A percentile compares a stretch with the other conserved stretches of the same genome.
phyloP scores from a whole-genome alignment of 2,888 invertebrate genomes.

The Adelognathus sp. region DNA sequence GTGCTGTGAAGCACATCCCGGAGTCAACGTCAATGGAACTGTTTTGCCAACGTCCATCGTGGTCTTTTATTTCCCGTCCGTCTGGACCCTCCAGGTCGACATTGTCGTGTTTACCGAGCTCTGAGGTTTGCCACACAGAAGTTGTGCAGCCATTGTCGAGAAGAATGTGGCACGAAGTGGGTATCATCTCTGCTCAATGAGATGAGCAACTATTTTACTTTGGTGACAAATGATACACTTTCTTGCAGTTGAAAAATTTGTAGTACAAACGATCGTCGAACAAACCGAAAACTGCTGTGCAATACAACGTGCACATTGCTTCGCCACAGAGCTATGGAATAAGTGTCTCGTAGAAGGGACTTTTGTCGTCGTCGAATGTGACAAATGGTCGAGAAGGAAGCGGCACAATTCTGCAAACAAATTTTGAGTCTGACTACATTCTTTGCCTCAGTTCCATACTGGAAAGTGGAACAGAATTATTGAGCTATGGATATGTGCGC shows the following conservation, averaged over 20 bases:
- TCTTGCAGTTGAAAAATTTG: background rate
- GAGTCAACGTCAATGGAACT: slow-evolving; percentile 59
- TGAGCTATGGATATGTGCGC: too few species aligned
- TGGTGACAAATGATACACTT: slow-evolving; percentile 36
- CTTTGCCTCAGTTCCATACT: too few species aligned
- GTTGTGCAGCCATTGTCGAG: background rate
- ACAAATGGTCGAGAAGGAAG: too few species aligned
- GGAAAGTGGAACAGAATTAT: too few species aligned
- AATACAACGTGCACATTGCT: background rate
- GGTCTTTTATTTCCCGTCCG: slow-evolving; percentile 62
- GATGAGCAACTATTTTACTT: slow-evolving; percentile 26
- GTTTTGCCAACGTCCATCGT: slow-evolving; percentile 63
- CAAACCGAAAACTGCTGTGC: background rate
- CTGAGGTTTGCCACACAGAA: slow-evolving; percentile 39
- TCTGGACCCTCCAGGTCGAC: slow-evolving; percentile 64
- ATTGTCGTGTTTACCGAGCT: slow-evolving; percentile 42
- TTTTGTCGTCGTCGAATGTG: background rate
- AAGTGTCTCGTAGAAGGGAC: background rate
- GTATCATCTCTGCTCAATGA: slow-evolving; percentile 10
- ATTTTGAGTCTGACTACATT: too few species aligned
- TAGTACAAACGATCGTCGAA: background rate
- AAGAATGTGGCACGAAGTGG: slow-evolving; percentile 12
- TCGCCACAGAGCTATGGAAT: background rate
- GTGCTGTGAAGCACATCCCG: slow-evolving; percentile 10
- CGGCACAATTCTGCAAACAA: too few species aligned